Conservation (phyloP, 2,888 invertebrate genomes). For the Agonopterix alstromeriana region DNA sequence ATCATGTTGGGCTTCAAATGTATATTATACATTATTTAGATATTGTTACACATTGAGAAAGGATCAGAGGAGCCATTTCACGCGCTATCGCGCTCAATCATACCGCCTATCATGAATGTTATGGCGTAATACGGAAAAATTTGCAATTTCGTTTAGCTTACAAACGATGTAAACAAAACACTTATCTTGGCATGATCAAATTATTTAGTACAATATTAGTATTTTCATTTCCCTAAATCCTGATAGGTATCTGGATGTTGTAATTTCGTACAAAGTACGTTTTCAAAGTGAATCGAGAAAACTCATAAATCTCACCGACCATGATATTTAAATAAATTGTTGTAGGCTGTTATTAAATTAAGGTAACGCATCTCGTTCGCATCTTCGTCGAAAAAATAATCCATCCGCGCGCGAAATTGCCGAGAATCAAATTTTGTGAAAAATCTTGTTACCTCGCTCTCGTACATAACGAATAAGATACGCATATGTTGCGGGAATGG, state of each 20-base stretch:
- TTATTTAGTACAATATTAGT: not conserved
- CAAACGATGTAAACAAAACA: not conserved
- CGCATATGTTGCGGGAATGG: conserved; percentile 32
- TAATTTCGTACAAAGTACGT: no score
- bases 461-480: conserved; percentile 35
- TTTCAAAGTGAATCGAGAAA: no score
- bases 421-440: conserved; percentile 58
- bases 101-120: conserved; percentile 37
- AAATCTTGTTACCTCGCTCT: conserved; percentile 56
- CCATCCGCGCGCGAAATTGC: conserved; percentile 48
- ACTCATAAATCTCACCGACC: conserved; percentile 2
- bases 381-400: conserved; percentile 43
- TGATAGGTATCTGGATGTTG: no score
- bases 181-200: not conserved
- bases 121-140: conserved; percentile 11
- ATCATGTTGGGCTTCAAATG: not conserved
- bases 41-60: conserved; percentile 26
- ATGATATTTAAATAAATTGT: conserved; percentile 24
- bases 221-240: no score
- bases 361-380: conserved; percentile 31
- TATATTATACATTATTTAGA: not conserved
- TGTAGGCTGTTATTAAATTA: conserved; percentile 35
- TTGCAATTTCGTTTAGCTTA: not conserved
- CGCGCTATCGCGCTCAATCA: conserved; percentile 56
- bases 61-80: conserved; percentile 55